Evolutionary conservation across 64 coral and sea anemone species (phyloP).

Genomic region (Montipora efflorescens): DNA sequence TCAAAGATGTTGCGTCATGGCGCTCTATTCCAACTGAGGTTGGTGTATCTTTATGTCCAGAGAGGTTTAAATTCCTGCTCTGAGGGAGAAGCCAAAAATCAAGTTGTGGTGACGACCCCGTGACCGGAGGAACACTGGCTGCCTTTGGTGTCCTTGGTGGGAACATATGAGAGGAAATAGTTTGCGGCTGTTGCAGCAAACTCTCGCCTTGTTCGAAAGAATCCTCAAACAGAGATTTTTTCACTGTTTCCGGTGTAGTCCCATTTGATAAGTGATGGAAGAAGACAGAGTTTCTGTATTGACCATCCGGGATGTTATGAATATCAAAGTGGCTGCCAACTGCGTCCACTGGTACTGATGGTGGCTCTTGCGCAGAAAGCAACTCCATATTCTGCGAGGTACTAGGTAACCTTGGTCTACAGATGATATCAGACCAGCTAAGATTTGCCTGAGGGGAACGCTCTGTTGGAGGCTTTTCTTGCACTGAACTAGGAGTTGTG

Average conservation of each 20-base stretch:
- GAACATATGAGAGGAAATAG: background rate
- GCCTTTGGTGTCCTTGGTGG: background rate
- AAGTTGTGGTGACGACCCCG: constrained; percentile 2
- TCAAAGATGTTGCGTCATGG: background rate
- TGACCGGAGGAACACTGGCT: background rate
- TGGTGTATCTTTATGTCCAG: background rate
- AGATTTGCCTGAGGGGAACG: background rate
- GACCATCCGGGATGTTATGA: background rate
- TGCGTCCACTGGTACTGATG: background rate
- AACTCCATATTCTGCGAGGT: background rate
- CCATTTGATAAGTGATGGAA: background rate
- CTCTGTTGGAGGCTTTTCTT: constrained; percentile 6
- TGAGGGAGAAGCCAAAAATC: constrained; percentile 40
- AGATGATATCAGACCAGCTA: background rate
- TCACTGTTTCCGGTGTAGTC: constrained; percentile 4
- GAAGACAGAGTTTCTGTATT: background rate
- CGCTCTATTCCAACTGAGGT: background rate
- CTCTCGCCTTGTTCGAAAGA: background rate
- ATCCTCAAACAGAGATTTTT: constrained; percentile 16
- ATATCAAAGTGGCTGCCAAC: background rate
- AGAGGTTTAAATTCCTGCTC: background rate
- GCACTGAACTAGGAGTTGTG: background rate
- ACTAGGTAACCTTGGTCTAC: background rate
- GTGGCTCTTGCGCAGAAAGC: background rate
- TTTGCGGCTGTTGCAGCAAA: background rate